A percentile compares a stretch with the other conserved stretches of the same genome.
Evolutionary conservation across 2,888 invertebrate genomes (phyloP).

Genomic region (Heliconius charithonia): DNA sequence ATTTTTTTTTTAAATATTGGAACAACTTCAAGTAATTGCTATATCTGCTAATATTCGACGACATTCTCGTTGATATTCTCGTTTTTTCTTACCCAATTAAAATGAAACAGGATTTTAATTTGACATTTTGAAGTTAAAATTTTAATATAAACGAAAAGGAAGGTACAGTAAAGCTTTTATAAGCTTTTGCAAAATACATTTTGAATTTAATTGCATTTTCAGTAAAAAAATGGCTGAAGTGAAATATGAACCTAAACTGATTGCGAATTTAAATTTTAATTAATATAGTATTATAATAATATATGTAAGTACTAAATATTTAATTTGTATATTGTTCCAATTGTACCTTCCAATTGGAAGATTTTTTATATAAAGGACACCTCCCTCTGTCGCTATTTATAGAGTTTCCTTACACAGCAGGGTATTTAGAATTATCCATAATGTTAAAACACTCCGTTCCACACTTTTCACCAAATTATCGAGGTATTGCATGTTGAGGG

Average conservation of each 20-base stretch:
- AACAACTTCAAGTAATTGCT: not conserved
- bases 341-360: not conserved
- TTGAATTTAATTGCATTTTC: conserved; percentile 17
- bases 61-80: not conserved
- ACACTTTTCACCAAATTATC: too few species aligned
- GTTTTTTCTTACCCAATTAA: conserved; percentile 20
- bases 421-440: too few species aligned
- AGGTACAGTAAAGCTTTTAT: conserved; percentile 12
- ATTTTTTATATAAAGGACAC: too few species aligned
- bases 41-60: conserved; percentile 12
- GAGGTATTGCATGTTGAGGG: too few species aligned
- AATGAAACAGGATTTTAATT: conserved; percentile 20
- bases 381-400: too few species aligned
- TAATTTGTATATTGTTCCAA: not conserved
- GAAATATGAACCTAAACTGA: not conserved
- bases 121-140: conserved; percentile 15
- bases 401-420: too few species aligned
- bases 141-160: conserved; percentile 14
- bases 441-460: too few species aligned
- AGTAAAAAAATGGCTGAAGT: not conserved
- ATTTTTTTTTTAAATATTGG: not conserved
- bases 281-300: too few species aligned
- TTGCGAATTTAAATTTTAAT: not conserved
- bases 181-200: conserved; percentile 13
- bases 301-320: too few species aligned